Evolutionary conservation across 2,797 vertebrate genomes (phyloP), one percentile per base, ranked within the genome.

Genomic region (Myotis myotis): DNA sequence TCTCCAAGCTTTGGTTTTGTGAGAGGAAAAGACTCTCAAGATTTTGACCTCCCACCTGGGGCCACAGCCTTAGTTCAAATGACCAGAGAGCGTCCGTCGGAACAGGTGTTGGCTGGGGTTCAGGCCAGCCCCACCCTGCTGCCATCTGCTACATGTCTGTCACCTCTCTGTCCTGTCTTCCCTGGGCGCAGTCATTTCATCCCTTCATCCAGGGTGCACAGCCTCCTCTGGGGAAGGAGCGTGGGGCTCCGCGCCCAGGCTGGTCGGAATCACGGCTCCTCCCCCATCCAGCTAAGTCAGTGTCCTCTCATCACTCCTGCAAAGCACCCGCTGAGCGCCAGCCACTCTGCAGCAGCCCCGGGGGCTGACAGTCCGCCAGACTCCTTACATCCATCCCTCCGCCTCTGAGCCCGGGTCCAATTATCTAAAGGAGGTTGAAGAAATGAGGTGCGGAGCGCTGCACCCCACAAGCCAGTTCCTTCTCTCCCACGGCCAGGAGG

Each of bases 311-410:
- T 60, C 10, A 6, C 57, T 53, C 78, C 6, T 41, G 68, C 82
- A 41, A 38, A 91, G 70, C 66, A 38, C 79, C 47, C 25, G 17
- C 38, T n/a, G 22, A 3, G n/a, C 5, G 25, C 53, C 80, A 25
- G n/a, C 57, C 23, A 6, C n/a, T 47, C 49, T 13, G 17, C n/a
- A 81, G 28, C 71, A 11, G 38, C 55, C 28, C n/a, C 36, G 33
- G 49, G 38, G 1, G n/a, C 38, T 49, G 15, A 12, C 12, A 22
- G 0, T 10, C 13, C 10, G 22, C 49, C 25, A 3, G 11, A 4
- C 55, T 41, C 20, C 72, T 30, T 30, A 0, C 15, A 0, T 17
- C n/a, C 1, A 12, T 11, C 38, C n/a, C 0, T 44, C 66, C 64
- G 47, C 89, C 0, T 33, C 44, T 4, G 44, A 38, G 16, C 23